phyloP scores from a whole-genome alignment of 64 coral and sea anemone species.

The Actinia tenebrosa region DNA sequence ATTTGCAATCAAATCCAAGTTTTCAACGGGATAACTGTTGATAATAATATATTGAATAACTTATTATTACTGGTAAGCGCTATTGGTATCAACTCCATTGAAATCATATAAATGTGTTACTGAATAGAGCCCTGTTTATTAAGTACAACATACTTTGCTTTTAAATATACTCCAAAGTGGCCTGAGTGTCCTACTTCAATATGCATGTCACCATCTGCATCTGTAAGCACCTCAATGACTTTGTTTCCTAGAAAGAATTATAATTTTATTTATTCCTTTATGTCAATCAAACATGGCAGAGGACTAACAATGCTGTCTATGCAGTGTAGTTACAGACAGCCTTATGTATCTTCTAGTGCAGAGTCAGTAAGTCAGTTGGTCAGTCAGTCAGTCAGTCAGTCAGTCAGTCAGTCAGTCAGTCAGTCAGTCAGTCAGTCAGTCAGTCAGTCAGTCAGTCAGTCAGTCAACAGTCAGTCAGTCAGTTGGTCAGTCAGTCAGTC shows the following conservation, averaged over 20 bases:
- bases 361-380: too few relatives aligned
- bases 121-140: neutral
- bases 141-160: neutral
- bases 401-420: too few relatives aligned
- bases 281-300: neutral
- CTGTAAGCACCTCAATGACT: neutral
- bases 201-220: neutral
- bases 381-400: too few relatives aligned
- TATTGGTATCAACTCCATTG: too few relatives aligned
- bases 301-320: too few relatives aligned
- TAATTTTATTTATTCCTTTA: neutral
- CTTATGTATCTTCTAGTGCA: too few relatives aligned
- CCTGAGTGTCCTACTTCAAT: neutral
- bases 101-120: too few relatives aligned
- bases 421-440: neutral
- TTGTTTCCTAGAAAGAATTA: slow-evolving; percentile 1
- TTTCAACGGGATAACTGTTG: neutral
- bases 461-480: neutral
- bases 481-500: neutral
- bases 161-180: neutral
- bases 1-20: neutral
- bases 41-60: neutral
- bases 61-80: neutral
- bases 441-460: neutral
- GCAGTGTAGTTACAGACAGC: too few relatives aligned